These are phyloP conservation scores for Chaetura pelagica DNA, from an alignment of 2,113 vertebrate genomes.

Conservation along the genomic window DNA sequence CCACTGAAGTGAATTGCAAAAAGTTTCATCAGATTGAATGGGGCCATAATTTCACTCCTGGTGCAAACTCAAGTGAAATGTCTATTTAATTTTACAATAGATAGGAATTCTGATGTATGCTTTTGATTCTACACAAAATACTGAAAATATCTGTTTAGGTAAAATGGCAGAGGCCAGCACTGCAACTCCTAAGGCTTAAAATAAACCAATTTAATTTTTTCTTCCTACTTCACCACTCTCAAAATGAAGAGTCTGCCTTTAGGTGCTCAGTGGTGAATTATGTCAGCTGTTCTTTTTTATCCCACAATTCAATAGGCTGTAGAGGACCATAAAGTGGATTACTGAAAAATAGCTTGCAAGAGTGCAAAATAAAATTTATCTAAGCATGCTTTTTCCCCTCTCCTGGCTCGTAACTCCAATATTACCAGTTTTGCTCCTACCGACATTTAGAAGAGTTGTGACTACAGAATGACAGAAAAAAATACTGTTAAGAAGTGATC, in stretches of 20 bases:
- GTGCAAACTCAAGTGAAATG: slow-evolving; percentile 15
- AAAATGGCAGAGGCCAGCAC: not conserved
- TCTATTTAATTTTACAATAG: slow-evolving; percentile 48
- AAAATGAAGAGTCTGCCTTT: slow-evolving; percentile 7
- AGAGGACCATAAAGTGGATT: slow-evolving; percentile 22
- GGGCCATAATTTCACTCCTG: slow-evolving; percentile 33
- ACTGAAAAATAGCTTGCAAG: slow-evolving; percentile 33
- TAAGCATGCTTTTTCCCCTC: not conserved
- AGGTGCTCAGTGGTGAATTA: slow-evolving; percentile 17
- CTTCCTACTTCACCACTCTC: not conserved
- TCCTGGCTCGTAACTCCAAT: slow-evolving; percentile 1
- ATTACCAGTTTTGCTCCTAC: slow-evolving; percentile 37
- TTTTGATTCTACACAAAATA: slow-evolving; percentile 15
- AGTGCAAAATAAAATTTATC: slow-evolving; percentile 45
- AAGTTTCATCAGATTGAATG: slow-evolving; percentile 43
- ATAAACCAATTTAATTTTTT: slow-evolving; percentile 44
- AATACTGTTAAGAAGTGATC: not conserved
- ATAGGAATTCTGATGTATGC: not conserved
- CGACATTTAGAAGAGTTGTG: slow-evolving; percentile 17
- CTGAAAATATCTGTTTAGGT: slow-evolving; percentile 39
- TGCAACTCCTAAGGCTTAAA: slow-evolving; percentile 11
- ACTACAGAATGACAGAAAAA: not conserved
- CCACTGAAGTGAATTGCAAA: slow-evolving; percentile 32
- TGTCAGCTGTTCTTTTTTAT: slow-evolving; percentile 11
- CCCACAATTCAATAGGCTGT: not conserved